These are phyloP conservation scores for Gymnothorax javanicus DNA, from an alignment of 2,797 vertebrate species.

Conservation along the genomic window DNA sequence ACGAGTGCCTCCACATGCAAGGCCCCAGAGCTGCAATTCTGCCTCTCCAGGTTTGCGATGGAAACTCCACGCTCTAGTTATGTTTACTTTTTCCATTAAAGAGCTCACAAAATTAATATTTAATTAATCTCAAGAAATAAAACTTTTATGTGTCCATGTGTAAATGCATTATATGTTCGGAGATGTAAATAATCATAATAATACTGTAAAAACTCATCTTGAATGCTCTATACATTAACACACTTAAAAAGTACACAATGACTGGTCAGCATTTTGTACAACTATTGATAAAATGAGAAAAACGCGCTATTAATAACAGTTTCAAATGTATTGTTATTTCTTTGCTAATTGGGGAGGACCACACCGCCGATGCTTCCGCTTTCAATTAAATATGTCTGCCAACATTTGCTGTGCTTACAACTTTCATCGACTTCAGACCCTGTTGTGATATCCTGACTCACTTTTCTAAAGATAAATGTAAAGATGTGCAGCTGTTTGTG, in stretches of 20 bases:
- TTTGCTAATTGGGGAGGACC: background rate
- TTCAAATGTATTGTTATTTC: background rate
- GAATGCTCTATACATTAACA: slow-evolving; percentile 61
- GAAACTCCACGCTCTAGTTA: slow-evolving; percentile 13
- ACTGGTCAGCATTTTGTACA: slow-evolving; percentile 60
- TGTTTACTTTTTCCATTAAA: background rate
- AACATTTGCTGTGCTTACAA: background rate
- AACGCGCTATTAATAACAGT: slow-evolving; percentile 56
- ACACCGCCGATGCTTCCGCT: too few relatives aligned
- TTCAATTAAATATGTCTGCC: background rate
- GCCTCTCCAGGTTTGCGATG: slow-evolving; percentile 54
- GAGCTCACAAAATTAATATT: background rate
- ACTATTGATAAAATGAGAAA: slow-evolving; percentile 24
- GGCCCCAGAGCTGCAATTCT: slow-evolving; percentile 49
- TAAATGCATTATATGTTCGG: background rate
- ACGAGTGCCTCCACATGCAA: slow-evolving; percentile 61
- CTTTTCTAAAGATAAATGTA: slow-evolving; percentile 79
- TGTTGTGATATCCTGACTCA: slow-evolving; percentile 63
- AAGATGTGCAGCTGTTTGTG: slow-evolving; percentile 78
- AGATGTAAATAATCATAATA: slow-evolving; percentile 25
- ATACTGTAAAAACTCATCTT: slow-evolving; percentile 56
- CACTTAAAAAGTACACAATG: slow-evolving; percentile 46
- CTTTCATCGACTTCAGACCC: background rate
- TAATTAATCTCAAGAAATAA: background rate
- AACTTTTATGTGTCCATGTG: slow-evolving; percentile 13